Evolutionary conservation across 2,797 vertebrate genomes (phyloP).

Genomic region (Simalia tracyae): DNA sequence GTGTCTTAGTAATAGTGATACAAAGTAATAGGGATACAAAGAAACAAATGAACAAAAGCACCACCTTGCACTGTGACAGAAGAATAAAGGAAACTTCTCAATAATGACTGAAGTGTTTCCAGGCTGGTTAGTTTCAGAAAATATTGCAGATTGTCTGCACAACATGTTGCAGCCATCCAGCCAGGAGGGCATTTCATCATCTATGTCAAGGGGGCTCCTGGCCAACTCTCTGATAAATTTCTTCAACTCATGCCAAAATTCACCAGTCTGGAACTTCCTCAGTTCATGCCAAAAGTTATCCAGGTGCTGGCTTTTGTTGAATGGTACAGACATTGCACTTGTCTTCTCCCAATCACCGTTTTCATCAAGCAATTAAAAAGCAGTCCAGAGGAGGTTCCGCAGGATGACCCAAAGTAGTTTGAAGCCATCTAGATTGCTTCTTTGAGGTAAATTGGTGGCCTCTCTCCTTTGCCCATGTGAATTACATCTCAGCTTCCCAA

Average conservation of each 20-base stretch:
- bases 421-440: not conserved
- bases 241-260: not conserved
- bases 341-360: not conserved
- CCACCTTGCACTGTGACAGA: not conserved
- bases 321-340: not conserved
- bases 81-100: not conserved
- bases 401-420: not conserved
- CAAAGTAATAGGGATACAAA: not conserved
- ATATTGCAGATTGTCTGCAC: not conserved
- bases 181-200: not conserved
- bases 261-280: not conserved
- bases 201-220: not conserved
- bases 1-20: not conserved
- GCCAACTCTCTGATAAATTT: not conserved
- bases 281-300: not conserved
- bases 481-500: not conserved
- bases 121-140: not conserved
- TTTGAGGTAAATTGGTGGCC: not conserved
- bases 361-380: not conserved
- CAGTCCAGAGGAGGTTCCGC: not conserved
- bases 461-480: not conserved
- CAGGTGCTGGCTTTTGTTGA: not conserved
- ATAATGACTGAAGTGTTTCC: not conserved
- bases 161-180: not conserved
- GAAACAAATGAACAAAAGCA: not conserved